Evolutionary conservation across 2,113 vertebrate species (phyloP).

Genomic region (Gallinago undulata): DNA sequence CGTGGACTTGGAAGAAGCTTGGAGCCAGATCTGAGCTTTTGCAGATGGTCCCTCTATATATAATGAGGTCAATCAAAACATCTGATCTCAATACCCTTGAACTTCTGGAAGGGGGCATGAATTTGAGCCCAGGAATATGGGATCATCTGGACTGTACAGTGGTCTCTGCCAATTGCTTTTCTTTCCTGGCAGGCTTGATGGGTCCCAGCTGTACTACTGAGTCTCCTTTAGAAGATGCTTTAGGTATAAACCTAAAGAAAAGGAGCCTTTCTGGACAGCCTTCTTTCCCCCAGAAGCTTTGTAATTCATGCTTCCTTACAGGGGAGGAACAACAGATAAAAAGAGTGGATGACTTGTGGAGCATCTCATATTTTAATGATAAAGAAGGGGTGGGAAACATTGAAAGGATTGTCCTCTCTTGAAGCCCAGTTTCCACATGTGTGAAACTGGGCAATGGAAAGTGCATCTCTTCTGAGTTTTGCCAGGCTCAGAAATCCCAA

Average conservation of each 20-base stretch:
- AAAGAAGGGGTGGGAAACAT: not conserved
- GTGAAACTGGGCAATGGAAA: not conserved
- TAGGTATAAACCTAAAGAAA: not conserved
- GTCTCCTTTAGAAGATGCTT: slow-evolving; percentile 10
- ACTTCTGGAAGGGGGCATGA: slow-evolving; percentile 5
- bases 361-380: not conserved
- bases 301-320: not conserved
- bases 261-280: not conserved
- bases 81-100: slow-evolving; percentile 53
- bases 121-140: slow-evolving; percentile 13
- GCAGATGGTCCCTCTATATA: slow-evolving; percentile 37
- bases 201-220: not conserved
- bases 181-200: slow-evolving; percentile 12
- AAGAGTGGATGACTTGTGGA: not conserved
- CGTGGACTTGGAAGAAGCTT: not conserved
- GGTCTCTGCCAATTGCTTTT: slow-evolving; percentile 14
- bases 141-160: slow-evolving; percentile 9
- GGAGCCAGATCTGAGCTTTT: slow-evolving; percentile 46
- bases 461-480: not conserved
- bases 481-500: not conserved
- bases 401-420: not conserved
- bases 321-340: not conserved
- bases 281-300: not conserved
- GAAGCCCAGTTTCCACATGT: not conserved
- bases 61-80: slow-evolving; percentile 58